Evolutionary conservation across 2,888 invertebrate species (phyloP).

Genomic region (Dascillus cervinus): DNA sequence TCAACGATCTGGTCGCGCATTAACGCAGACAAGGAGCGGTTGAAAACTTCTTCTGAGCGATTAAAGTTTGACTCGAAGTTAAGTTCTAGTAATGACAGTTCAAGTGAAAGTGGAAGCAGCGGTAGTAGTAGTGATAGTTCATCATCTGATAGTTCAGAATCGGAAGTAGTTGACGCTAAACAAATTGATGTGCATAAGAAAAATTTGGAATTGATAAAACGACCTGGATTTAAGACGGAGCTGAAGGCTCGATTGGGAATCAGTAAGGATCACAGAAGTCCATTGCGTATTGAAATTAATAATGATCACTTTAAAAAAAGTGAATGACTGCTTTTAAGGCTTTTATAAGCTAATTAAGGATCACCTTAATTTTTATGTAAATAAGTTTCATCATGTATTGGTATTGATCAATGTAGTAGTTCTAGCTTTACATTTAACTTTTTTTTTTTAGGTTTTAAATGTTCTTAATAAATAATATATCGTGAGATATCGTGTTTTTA

Average conservation of each 20-base stretch:
- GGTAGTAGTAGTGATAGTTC: conserved; percentile 11
- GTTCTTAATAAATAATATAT: no score
- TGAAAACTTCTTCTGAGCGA: conserved; percentile 20
- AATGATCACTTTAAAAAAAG: conserved; percentile 30
- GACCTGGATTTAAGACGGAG: conserved; percentile 28
- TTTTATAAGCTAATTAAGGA: no score
- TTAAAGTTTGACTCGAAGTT: conserved; percentile 13
- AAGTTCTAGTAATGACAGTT: conserved; percentile 14
- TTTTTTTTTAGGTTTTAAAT: no score
- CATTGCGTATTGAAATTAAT: conserved; percentile 35
- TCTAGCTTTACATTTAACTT: no score
- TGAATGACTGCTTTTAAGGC: no score
- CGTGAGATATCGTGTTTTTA: no score
- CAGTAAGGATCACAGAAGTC: conserved; percentile 28
- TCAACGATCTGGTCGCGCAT: conserved; percentile 37
- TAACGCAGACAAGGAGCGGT: conserved; percentile 17
- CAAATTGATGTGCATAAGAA: conserved; percentile 7
- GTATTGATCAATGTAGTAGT: no score
- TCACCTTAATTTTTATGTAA: no score
- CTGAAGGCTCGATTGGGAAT: conserved; percentile 12
- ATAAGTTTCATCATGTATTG: no score
- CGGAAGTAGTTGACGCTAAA: conserved; percentile 16
- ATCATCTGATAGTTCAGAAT: conserved; percentile 13
- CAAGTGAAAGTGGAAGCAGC: conserved; percentile 12
- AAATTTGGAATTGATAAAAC: conserved; percentile 5